Evolutionary conservation across 2,797 vertebrate genomes (phyloP), one percentile per base, ranked within the genome.

Genomic region (Trematomus bernacchii): DNA sequence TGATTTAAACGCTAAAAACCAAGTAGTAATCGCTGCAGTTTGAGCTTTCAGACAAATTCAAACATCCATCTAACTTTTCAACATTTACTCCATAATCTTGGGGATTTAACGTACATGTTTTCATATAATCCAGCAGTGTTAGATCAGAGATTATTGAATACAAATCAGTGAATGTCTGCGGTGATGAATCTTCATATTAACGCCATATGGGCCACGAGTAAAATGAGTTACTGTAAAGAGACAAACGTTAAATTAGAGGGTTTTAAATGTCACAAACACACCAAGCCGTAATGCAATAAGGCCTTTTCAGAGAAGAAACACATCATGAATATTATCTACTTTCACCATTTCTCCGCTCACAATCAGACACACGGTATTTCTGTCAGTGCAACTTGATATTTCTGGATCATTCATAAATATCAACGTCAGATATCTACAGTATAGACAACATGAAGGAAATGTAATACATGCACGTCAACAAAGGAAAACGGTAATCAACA

Each of bases 361-460:
- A 73, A 42, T 64, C 76, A 70, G 42, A 65, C 66, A 33, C 37
- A 55, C 23, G 47, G 53, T 21, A 71, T 50, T 70, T 69, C 66
- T 64, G 62, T 88, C 77, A 89, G 88, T 82, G 78, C 82, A 82
- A 79, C 70, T 74, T 66, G 51, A 40, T 76, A 37, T 67, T 51
- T 66, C 77, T 40, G 68, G 62, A 77, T 77, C 63, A 11, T 27
- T 76, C 60, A 84, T 77, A 90, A 82, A 90, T 87, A 87, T 76
- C 74, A 80, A 81, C 74, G 77, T 83, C 78, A 73, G 42, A 73
- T 77, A 85, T 87, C 78, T 80, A 82, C 84, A 86, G 54, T 80
- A 85, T 72, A 15, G 66, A 85, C 65, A 74, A 57, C 77, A 75
- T 37, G 9, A 58, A 58, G 58, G 76, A 73, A 72, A 67, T 37